Base-by-base conservation (phyloP, 2,888 invertebrate genomes). In the Brachyopa scutellaris region DNA sequence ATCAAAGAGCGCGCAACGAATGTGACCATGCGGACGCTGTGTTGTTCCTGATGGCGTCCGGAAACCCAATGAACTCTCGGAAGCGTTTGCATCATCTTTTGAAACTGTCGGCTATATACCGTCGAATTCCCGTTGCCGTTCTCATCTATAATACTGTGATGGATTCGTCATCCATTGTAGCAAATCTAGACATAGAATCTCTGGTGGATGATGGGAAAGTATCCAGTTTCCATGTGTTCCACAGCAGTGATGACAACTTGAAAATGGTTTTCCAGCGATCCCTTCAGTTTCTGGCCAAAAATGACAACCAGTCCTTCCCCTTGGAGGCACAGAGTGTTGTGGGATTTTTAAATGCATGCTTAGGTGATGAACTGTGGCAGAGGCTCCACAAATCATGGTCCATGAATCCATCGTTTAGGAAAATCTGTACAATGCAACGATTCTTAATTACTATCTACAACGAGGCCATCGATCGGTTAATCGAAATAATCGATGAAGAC, bases 381-480 rank as follows among this genome's bases (percentile, higher is more conserved):
- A 91, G 92, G 84, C 90, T 94, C 36, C 90, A 89, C 0, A 69
- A 84, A 9, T 87, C 88, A 1, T 80, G 84, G 9, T 31, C 64
- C 2, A 79, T 64, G 9, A 86, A 90, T 87, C 85, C 88, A 78
- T 85, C 90, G 83, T 86, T 89, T 87, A 26, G 90, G 69, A 87
- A 90, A 87, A 89, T 91, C 86, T 88, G 87, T 15, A 80, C 59
- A 1, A 73, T 85, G 7, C 95, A 59, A 88, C 91, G 85, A 91
- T 92, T 86, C 45, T 91, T 94, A 4, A 92, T 94, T 9, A 89
- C 90, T 59, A 90, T 95, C 51, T 95, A 94, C 86, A 96, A 96
- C 87, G 92, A 92, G 85, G 94, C 93, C 19, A 92, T 96, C 17
- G 91, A 92, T 51, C 93, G 93, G 85, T 88, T 95, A 51, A 92